Evolutionary conservation across 2,888 invertebrate genomes (phyloP).

Genomic region (Heteropelma amictum): DNA sequence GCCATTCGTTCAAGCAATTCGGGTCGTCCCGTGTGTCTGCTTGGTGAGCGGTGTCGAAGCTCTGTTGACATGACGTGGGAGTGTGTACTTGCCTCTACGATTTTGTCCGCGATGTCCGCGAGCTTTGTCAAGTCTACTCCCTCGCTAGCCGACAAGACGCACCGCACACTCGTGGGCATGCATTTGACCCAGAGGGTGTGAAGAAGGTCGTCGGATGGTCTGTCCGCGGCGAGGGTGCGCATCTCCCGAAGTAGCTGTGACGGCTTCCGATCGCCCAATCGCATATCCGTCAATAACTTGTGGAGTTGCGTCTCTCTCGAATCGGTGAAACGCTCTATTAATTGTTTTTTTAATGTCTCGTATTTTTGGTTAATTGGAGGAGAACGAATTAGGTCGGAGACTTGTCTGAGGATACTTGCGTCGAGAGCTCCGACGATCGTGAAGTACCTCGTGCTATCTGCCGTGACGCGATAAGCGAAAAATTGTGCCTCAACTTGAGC

Average conservation of each 20-base stretch:
- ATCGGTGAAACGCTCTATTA: constrained; percentile 47
- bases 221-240: constrained; percentile 40
- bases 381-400: constrained; percentile 1
- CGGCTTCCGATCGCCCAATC: constrained; percentile 56
- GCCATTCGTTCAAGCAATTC: background rate
- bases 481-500: constrained; percentile 1
- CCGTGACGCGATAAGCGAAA: background rate
- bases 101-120: constrained; percentile 41
- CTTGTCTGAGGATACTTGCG: background rate
- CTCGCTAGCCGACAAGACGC: constrained; percentile 22
- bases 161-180: constrained; percentile 32
- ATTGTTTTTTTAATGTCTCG: background rate
- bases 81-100: constrained; percentile 17
- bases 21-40: background rate
- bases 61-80: background rate
- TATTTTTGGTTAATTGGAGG: background rate
- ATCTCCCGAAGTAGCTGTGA: constrained; percentile 56
- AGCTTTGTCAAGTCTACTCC: constrained; percentile 19
- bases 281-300: constrained; percentile 47
- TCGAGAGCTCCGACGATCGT: background rate
- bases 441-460: constrained; percentile 5
- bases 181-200: constrained; percentile 44
- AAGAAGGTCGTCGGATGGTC: background rate
- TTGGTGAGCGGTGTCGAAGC: background rate
- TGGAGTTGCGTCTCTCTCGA: constrained; percentile 39